phyloP scores from a whole-genome alignment of 1,140 invertebrate species.

The Bilobella aurantiaca region DNA sequence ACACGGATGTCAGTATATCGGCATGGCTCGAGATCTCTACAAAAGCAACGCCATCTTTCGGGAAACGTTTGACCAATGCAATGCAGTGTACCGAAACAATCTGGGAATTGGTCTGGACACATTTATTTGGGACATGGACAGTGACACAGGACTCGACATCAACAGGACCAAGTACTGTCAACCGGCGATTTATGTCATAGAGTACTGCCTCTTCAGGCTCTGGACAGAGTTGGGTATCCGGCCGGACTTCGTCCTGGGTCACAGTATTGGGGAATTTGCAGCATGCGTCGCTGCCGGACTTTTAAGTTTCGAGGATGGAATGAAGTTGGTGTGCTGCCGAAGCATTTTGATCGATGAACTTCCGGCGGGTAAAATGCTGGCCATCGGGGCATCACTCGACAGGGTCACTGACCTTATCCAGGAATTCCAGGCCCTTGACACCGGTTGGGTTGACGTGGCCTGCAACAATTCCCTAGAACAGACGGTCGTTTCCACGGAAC shows the following conservation, averaged over 20 bases:
- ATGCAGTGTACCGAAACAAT: not conserved
- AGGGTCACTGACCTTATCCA: not conserved
- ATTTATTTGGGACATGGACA: not conserved
- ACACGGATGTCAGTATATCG: not conserved
- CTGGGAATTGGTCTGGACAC: not conserved
- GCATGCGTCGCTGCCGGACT: constrained; percentile 10
- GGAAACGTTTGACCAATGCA: not conserved
- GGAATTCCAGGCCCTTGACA: not conserved
- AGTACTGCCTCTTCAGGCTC: constrained; percentile 8
- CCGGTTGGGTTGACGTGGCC: constrained; percentile 12
- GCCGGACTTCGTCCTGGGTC: constrained; percentile 15
- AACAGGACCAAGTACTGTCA: constrained; percentile 8
- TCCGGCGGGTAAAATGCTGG: constrained; percentile 19
- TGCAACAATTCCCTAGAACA: constrained; percentile 14
- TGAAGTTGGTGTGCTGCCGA: constrained; percentile 9
- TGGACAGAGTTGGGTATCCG: constrained; percentile 13
- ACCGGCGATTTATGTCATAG: constrained; percentile 15
- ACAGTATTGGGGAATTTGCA: constrained; percentile 17
- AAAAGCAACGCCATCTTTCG: not conserved
- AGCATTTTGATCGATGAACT: constrained; percentile 15
- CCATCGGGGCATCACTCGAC: constrained; percentile 11
- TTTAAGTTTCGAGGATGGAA: constrained; percentile 1
- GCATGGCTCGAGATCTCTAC: constrained; percentile 6
- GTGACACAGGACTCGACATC: not conserved
- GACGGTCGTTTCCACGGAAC: constrained; percentile 10